phyloP scores from a whole-genome alignment of 2,888 invertebrate genomes.

The Teinopalpus imperialis region DNA sequence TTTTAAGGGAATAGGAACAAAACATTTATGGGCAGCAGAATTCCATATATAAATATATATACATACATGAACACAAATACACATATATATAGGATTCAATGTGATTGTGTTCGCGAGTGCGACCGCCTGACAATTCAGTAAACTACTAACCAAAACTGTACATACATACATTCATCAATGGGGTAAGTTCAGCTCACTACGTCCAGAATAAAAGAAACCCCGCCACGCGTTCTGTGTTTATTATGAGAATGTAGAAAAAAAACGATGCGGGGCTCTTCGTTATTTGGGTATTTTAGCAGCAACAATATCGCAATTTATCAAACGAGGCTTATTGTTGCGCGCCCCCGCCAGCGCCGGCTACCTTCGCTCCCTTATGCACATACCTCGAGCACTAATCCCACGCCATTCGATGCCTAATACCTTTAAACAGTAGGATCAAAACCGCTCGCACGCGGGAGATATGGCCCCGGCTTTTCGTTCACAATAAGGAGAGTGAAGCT shows the following conservation, averaged over 20 bases:
- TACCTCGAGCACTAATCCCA: slow-evolving; percentile 12
- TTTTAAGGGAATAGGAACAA: no score
- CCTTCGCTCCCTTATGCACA: slow-evolving; percentile 43
- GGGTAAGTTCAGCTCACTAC: slow-evolving; percentile 36
- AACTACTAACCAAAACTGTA: slow-evolving; percentile 37
- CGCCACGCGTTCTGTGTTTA: slow-evolving; percentile 26
- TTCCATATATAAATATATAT: no score
- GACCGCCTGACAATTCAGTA: slow-evolving; percentile 39
- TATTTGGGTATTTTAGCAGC: slow-evolving; percentile 37
- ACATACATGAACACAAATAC: no score
- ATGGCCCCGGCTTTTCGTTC: slow-evolving; percentile 31
- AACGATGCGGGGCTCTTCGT: slow-evolving; percentile 51
- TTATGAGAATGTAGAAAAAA: slow-evolving; percentile 28
- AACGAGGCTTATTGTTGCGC: slow-evolving; percentile 73
- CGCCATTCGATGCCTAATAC: slow-evolving; percentile 27
- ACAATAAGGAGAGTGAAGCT: slow-evolving; percentile 27
- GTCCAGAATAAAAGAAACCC: slow-evolving; percentile 29
- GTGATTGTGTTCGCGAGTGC: no score
- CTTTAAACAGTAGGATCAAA: slow-evolving; percentile 16
- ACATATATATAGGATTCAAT: no score
- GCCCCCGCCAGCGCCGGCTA: slow-evolving; percentile 44
- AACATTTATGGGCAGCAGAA: no score
- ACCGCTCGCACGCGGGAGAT: slow-evolving; percentile 22
- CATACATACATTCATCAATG: slow-evolving; percentile 38
- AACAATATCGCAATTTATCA: slow-evolving; percentile 79